Percentiles rank a stretch among this genome's conserved stretches.
phyloP scores from a whole-genome alignment of 2,888 invertebrate genomes.

The Gandaritis pyraliata region DNA sequence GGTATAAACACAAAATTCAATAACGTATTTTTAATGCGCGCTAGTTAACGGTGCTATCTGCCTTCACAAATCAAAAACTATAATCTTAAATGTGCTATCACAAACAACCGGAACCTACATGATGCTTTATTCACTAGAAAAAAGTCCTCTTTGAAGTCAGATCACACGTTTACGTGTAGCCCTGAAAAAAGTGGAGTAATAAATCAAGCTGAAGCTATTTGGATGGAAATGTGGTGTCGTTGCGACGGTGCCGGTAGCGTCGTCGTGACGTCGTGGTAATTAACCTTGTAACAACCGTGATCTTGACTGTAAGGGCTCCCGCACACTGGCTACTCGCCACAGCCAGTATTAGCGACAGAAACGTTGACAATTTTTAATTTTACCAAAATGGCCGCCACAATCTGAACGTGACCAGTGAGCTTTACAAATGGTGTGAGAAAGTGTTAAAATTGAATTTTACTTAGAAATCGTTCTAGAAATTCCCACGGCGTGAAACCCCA shows the following conservation, averaged over 20 bases:
- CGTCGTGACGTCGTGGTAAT: slow-evolving; percentile 63
- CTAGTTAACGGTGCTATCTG: no score
- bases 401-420: no score
- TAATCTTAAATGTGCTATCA: slow-evolving; percentile 4
- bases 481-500: no score
- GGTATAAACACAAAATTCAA: no score
- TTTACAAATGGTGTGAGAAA: no score
- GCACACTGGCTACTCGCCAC: background rate
- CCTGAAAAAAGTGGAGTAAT: slow-evolving; percentile 47
- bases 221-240: slow-evolving; percentile 48
- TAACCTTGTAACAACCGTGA: slow-evolving; percentile 67
- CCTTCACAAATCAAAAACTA: background rate
- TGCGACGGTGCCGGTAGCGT: slow-evolving; percentile 45
- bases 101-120: slow-evolving; percentile 5
- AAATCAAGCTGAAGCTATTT: slow-evolving; percentile 54
- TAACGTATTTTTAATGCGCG: no score
- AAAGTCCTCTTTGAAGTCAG: slow-evolving; percentile 45
- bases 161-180: slow-evolving; percentile 40
- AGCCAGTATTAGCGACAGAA: background rate
- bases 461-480: no score
- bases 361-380: no score
- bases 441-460: no score
- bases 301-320: slow-evolving; percentile 55
- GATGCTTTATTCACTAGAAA: slow-evolving; percentile 24
- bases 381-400: no score